Evolutionary conservation across 2,888 invertebrate species (phyloP), one percentile per base, ranked within the genome.

Genomic region (Tridacna crocea): DNA sequence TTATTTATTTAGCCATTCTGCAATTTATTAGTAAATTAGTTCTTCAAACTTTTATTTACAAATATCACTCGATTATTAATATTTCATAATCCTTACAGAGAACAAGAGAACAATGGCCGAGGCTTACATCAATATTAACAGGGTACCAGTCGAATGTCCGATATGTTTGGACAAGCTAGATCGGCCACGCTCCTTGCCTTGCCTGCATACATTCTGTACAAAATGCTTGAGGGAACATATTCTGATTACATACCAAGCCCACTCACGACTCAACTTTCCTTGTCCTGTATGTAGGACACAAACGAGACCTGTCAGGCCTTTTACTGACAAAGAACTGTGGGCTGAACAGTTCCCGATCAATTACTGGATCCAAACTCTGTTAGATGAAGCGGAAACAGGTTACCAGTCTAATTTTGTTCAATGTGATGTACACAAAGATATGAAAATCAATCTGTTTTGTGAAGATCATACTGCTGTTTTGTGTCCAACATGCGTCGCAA

Each of bases 151-250:
- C 8, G 75, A 79, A 15, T 88, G 88, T 75, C 87, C 87, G 3
- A 76, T 88, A 13, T 88, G 88, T 72, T 63, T 84, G 26, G 84
- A 87, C 24, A 81, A 60, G 47, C 83, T 87, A 75, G 75, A 72
- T 17, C 75, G 78, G n/a, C 88, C 88, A 15, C 83, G 87, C 22
- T 84, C 87, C 24, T 72, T 88, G 26, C 87, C 88, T 17, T 88
- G 88, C 70, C 75, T 88, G 12, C 88, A 88, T 68, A 87, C 88
- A 27, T 88, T 88, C 74, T 88, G 88, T 73, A 75, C 80, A 13
- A 68, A 65, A 27, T 88, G 88, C 65, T 79, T 88, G 0, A 74
- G 77, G 2, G 75, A 76, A n/a, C 87, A 88, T 72, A 87, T 88
- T 13, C 75, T 60, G 22, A 79, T 80, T 26, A 68, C 74, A 10